Evolutionary conservation across 1,140 invertebrate genomes (phyloP), one percentile per base, ranked within the genome.

Genomic region (Macrosteles quadrilineatus): DNA sequence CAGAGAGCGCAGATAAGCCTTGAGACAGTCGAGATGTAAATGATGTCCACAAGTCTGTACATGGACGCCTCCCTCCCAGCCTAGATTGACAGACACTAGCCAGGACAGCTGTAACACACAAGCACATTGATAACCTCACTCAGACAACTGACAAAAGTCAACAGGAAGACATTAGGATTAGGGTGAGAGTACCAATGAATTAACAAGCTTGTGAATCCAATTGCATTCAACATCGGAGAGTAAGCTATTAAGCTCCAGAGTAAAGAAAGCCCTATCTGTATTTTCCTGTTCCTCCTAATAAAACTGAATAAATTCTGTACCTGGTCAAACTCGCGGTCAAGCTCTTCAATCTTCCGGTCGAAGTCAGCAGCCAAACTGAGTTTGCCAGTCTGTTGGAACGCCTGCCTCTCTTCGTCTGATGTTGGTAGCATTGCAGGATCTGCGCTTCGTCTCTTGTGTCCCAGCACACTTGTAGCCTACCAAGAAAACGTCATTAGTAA

Each of bases 41-140:
- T 97, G 94, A 82, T 98, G 96, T 12, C 96, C 96, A 83, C 96
- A 98, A 0, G 95, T 96, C 82, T 96, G 93, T n/a, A 96, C 93
- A 79, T 95, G 90, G 21, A 98, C 92, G 31, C 96, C 96, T 69
- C 93, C 94, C 80, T 96, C 93, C 90, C 93, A 97, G 1, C 94
- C 94, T 73, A 92, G 88, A 80, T 93, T 95, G 25, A 96, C 86
- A 1, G 93, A 91, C 53, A 94, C 78, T 77, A 93, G 85, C 90
- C 92, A 96, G 0, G 93, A 94, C 71, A 87, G 82, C 88, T 90
- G 78, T n/a, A n/a, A n/a, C n/a, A n/a, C n/a, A n/a, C n/a, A n/a
- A n/a, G n/a, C n/a, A n/a, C n/a, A n/a, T n/a, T n/a, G n/a, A n/a
- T n/a, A n/a, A n/a, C n/a, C n/a, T n/a, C n/a, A n/a, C n/a, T n/a